A percentile compares a stretch with the other conserved stretches of the same genome.
phyloP scores from a whole-genome alignment of 2,113 vertebrate species.

The Cacatua alba region DNA sequence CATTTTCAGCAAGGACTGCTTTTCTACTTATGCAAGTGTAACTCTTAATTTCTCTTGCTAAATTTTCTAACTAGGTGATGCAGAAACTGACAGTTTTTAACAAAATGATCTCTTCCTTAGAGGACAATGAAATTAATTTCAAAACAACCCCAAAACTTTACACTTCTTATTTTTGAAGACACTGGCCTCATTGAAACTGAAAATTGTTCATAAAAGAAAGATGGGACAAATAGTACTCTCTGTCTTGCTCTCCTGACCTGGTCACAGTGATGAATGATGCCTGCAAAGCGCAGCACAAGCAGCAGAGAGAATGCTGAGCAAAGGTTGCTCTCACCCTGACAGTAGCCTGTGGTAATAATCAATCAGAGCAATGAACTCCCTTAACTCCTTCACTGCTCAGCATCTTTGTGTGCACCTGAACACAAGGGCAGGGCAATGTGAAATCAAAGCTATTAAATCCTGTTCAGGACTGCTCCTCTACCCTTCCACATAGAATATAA shows the following conservation, averaged over 20 bases:
- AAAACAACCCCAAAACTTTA: not conserved
- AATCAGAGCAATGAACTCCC: accelerated
- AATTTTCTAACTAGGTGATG: not conserved
- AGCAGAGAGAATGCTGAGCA: not conserved
- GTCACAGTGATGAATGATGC: not conserved
- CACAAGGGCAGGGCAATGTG: not conserved
- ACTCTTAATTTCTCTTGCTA: not conserved
- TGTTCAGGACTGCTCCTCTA: not conserved
- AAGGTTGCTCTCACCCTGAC: not conserved
- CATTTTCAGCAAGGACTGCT: not conserved
- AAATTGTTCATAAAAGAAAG: not conserved
- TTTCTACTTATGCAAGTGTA: not conserved
- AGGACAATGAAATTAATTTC: not conserved
- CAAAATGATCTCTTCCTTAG: not conserved
- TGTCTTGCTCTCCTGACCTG: not conserved
- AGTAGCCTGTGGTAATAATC: accelerated
- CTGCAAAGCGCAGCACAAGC: not conserved
- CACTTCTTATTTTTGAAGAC: not conserved
- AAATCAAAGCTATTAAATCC: not conserved
- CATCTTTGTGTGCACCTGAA: not conserved
- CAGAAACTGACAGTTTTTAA: not conserved
- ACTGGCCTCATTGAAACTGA: not conserved
- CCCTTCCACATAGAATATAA: accelerated
- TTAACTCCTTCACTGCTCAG: not conserved
- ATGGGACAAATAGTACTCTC: not conserved